Base-by-base conservation (phyloP, 1,140 invertebrate genomes). In the Nilaparvata lugens region DNA sequence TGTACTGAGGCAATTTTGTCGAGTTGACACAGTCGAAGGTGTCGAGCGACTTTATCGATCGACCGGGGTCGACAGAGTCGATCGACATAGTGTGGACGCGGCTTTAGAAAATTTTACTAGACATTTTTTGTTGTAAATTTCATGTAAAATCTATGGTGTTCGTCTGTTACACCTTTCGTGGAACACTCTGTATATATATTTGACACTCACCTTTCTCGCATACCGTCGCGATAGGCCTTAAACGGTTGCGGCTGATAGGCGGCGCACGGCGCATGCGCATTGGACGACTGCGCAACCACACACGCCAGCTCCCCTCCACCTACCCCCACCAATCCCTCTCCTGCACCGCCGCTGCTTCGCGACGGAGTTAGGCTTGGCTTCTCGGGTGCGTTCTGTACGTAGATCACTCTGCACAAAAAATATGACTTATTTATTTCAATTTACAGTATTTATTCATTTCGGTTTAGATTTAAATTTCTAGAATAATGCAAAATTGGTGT, bases 331-430 rank as follows among this genome's bases (percentile, higher is more conserved):
- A n/a, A n/a, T n/a, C n/a, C n/a, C 9, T 11, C 25, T 28, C 25
- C 25, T 4, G 3, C 31, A 9, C 4, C 31, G 31, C 13, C 45
- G 18, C 16, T 19, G 11, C 45, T 48, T 7, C 21, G 45, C 21
- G 21, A 56, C 16, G 45, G 45, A 6, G 45, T 19, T 1, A 62
- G 35, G 21, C 48, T 62, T 18, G 60, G 64, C 53, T 90, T 90
- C 71, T 91, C 87, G 0, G 89, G 88, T 42, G 87, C 89, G 74
- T 92, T 93, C 79, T 95, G 92, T 66, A 96, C 91, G 56, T 91
- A 82, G 61, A 96, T 88, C 64, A 95, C 90, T 71, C 86, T 87
- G 69, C n/a, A 61, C 58, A 54, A 56, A 21, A 55, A 61, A 16
- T 24, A 40, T 56, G 11, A 48, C n/a, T 63, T 4, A 40, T 31